Base-by-base conservation (phyloP, 2,113 vertebrate genomes). In the Macaca fascicularis region DNA sequence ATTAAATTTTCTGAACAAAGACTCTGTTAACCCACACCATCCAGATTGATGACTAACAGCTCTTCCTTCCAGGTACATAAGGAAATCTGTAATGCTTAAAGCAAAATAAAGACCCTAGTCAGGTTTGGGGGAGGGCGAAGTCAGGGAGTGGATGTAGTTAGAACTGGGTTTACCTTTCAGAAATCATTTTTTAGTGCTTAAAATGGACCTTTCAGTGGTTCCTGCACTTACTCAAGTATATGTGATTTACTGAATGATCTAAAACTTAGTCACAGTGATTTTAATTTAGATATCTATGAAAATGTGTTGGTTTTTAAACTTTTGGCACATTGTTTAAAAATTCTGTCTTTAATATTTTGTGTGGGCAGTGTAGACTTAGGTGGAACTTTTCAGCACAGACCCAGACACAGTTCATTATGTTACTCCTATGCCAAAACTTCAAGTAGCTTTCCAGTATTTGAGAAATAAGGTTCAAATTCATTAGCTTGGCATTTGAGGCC, bases 1-100 rank as follows among this genome's bases (percentile, higher is more conserved):
- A 96, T 98, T 96, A 97, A 90, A 92, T 67, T 95, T 95, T 97
- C 55, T 93, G 20, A 95, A 94, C 96, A 96, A 97, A 97, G 94
- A 87, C 55, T 40, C n/a, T 89, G 59, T 97, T 91, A 97, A 91
- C 16, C 13, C 16, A 50, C 55, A 70, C 22, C 38, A 72, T 97
- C 85, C 83, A 72, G 43, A 75, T 72, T 76, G 91, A 93, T 97
- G 93, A 95, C 78, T 93, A 64, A 90, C 78, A 97, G 55, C 57
- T 94, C 64, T 93, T 94, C 88, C 69, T 96, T 94, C 55, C 6
- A 80, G 96, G 76, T 95, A 81, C 43, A 13, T 79, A 89, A 92
- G 85, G 82, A 95, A 94, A 93, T 94, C 94, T 94, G 43, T 94
- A 87, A 81, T 25, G 14, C 43, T 45, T 85, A 90, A 90, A 86